Base-by-base conservation (phyloP, 2,113 vertebrate species). In the Sinocyclocheilus anshuiensis region DNA sequence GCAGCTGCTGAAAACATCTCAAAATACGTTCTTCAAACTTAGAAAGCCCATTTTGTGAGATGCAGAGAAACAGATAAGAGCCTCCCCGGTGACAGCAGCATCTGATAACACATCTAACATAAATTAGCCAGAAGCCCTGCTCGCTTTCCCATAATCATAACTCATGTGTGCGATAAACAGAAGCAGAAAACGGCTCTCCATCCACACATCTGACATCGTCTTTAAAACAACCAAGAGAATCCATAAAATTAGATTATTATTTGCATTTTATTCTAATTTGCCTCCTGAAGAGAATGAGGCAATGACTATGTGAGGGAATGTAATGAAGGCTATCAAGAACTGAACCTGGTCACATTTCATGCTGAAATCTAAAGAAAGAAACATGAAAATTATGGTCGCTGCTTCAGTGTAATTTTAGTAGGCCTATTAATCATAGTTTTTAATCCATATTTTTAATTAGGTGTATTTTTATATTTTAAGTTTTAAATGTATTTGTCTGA, bases 1-100 rank as follows among this genome's bases (percentile, higher is more conserved):
- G 71, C 15, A 26, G 50, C 80, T 61, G 24, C 91, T 92, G 86
- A 90, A 94, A 93, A 95, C 93, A 94, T 90, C 86, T 77, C 53
- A 15, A 76, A 76, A 50, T 76, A 81, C 63, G 89, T 90, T 93
- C 88, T 26, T 65, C 69, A 87, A 79, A 82, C 89, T 92, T 91
- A 89, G 93, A 93, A 94, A 94, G 92, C 82, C 86, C 90, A 90
- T 90, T 92, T 92, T 91, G 88, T 89, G 91, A 85, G 93, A 93
- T 93, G 81, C 88, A 84, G 55, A 85, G 87, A 77, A 57, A 69
- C 78, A 89, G 93, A 94, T 94, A 93, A 78, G 55, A 65, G 42
- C 6, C 79, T 91, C 94, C 91, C 92, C 55, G 4, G 91, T 85
- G 94, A 76, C 84, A 50, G 76, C n/a, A 4, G 36, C 15, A 93